These are phyloP conservation scores for Leuctra nigra DNA, from an alignment of 2,888 invertebrate species.

Conservation along the genomic window DNA sequence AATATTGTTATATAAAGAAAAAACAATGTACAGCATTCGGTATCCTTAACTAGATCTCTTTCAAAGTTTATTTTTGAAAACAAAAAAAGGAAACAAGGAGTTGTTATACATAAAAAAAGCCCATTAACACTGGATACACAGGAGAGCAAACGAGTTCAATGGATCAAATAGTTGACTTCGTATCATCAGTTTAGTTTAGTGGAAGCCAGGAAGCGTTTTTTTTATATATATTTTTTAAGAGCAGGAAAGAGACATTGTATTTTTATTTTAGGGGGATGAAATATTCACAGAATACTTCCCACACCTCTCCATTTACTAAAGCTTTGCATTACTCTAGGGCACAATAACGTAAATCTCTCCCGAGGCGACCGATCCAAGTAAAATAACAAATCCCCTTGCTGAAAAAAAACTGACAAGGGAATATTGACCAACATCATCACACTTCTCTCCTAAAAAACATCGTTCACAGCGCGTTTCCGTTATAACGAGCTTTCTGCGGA, in stretches of 20 bases:
- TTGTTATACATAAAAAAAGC: background rate
- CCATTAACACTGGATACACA: background rate
- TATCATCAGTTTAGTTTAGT: background rate
- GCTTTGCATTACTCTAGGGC: constrained; percentile 24
- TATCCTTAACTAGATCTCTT: background rate
- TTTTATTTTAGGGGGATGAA: constrained; percentile 32
- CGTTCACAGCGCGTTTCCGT: constrained; percentile 2
- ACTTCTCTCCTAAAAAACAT: background rate
- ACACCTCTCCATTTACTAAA: constrained; percentile 15
- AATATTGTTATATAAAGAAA: constrained; percentile 14
- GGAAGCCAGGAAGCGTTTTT: constrained; percentile 7
- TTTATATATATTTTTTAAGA: background rate
- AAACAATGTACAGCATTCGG: constrained; percentile 12
- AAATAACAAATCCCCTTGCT: constrained; percentile 13
- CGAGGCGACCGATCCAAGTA: constrained; percentile 10
- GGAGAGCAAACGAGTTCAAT: background rate
- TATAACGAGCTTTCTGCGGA: background rate
- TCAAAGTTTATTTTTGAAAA: background rate
- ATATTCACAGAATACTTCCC: constrained; percentile 41
- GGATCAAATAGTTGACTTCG: background rate
- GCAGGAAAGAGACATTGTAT: constrained; percentile 5
- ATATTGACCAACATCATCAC: too few species aligned
- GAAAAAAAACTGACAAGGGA: background rate
- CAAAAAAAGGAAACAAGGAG: too few species aligned
- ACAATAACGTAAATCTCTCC: too few species aligned